Evolutionary conservation across 2,113 vertebrate genomes (phyloP).

Genomic region (Paramisgurnus dabryanus): DNA sequence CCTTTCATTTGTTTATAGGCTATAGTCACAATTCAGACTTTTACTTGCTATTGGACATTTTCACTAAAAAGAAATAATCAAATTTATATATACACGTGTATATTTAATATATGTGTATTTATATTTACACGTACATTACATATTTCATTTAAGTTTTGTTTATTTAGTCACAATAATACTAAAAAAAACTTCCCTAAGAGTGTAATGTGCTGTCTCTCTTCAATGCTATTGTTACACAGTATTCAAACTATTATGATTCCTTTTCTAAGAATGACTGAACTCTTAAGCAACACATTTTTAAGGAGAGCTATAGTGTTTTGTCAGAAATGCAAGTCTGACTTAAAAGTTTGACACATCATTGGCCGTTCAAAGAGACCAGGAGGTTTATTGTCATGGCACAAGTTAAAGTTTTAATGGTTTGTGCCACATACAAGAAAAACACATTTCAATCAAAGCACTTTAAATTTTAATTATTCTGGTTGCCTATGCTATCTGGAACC

Average conservation of each 20-base stretch:
- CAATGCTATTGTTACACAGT: too few species aligned
- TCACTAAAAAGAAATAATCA: too few species aligned
- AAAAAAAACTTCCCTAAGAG: too few species aligned
- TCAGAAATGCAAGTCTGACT: background rate
- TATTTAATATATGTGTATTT: too few species aligned
- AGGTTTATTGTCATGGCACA: conserved; percentile 62
- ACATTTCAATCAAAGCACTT: conserved; percentile 70
- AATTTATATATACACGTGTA: too few species aligned
- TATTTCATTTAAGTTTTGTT: too few species aligned
- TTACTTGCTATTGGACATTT: too few species aligned
- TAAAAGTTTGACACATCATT: background rate
- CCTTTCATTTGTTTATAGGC: too few species aligned
- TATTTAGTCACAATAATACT: too few species aligned
- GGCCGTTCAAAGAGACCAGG: conserved; percentile 51
- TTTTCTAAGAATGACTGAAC: conserved; percentile 35
- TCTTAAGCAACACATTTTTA: conserved; percentile 58
- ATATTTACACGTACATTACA: too few species aligned
- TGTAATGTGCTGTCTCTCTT: too few species aligned
- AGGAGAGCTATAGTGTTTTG: conserved; percentile 43
- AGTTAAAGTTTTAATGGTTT: conserved; percentile 70
- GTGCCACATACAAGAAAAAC: conserved; percentile 72
- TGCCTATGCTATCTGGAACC: conserved; percentile 68
- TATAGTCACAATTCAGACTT: too few species aligned
- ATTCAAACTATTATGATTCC: background rate
- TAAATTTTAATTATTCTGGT: conserved; percentile 69